Evolutionary conservation across 2,797 vertebrate genomes (phyloP).

Genomic region (Lacerta agilis): DNA sequence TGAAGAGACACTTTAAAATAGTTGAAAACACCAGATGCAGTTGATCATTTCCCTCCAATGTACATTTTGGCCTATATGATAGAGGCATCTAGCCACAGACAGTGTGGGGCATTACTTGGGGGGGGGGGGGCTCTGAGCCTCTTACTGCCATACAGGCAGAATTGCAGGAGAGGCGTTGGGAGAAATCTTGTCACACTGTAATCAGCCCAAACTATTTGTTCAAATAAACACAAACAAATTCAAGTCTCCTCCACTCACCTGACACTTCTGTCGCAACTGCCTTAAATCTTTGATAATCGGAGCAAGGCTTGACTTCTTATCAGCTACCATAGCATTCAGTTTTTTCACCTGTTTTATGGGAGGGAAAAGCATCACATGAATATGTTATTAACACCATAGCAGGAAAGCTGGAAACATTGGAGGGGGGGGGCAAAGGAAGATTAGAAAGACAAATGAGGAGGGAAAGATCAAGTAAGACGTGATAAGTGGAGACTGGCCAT

Average conservation of each 20-base stretch:
- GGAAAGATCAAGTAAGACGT: neutral
- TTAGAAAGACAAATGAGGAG: neutral
- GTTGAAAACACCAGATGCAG: neutral
- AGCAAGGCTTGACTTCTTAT: slow-evolving; percentile 92
- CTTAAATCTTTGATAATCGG: slow-evolving; percentile 95
- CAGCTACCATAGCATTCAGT: slow-evolving; percentile 87
- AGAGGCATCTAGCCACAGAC: neutral
- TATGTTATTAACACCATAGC: neutral
- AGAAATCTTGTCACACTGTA: neutral
- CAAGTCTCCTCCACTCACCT: slow-evolving; percentile 78
- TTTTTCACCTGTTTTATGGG: slow-evolving; percentile 87
- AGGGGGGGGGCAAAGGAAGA: accelerated
- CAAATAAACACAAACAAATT: neutral
- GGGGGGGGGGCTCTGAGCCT: no score
- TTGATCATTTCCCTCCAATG: neutral
- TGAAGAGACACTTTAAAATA: neutral
- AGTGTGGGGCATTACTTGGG: no score
- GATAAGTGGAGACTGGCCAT: neutral
- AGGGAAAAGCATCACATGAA: slow-evolving; percentile 33
- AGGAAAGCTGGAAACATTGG: neutral
- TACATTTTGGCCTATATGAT: neutral
- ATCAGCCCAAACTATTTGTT: neutral
- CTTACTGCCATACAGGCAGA: neutral
- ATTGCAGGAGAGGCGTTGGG: neutral
- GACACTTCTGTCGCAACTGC: slow-evolving; percentile 88